Evolutionary conservation across 2,797 vertebrate species (phyloP).

Genomic region (Arrhamphus sclerolepis): DNA sequence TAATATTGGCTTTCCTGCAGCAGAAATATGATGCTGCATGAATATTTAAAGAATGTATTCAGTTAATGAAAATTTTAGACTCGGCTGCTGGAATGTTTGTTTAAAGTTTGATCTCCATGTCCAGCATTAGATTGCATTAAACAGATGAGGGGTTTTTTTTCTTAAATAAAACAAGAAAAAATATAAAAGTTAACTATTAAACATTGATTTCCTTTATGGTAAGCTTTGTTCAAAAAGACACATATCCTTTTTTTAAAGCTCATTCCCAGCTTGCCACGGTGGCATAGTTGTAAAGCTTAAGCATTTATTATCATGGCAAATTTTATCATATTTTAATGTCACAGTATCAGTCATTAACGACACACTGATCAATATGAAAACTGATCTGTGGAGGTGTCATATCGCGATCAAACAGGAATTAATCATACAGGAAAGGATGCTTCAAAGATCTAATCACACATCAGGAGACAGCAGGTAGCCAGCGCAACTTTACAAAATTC

Average conservation of each 20-base stretch:
- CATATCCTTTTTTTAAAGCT: no score
- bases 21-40: no score
- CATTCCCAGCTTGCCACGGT: background rate
- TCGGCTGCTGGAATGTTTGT: no score
- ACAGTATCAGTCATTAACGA: background rate
- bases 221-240: background rate
- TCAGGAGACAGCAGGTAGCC: conserved; percentile 11
- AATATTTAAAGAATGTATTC: no score
- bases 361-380: conserved; percentile 17
- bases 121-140: no score
- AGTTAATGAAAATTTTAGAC: no score
- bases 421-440: background rate
- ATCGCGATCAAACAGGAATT: conserved; percentile 11
- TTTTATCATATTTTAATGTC: background rate
- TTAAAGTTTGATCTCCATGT: no score
- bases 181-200: no score
- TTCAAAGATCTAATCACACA: conserved; percentile 15
- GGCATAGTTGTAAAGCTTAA: background rate
- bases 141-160: no score
- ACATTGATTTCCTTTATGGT: no score
- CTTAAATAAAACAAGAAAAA: no score
- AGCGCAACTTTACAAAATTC: background rate
- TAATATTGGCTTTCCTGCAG: no score
- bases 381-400: background rate
- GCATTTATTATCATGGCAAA: background rate